Percentiles rank a stretch among this genome's conserved stretches.
These are phyloP conservation scores for Antheraea mylitta DNA, from an alignment of 1,140 invertebrate genomes.

Conservation along the genomic window DNA sequence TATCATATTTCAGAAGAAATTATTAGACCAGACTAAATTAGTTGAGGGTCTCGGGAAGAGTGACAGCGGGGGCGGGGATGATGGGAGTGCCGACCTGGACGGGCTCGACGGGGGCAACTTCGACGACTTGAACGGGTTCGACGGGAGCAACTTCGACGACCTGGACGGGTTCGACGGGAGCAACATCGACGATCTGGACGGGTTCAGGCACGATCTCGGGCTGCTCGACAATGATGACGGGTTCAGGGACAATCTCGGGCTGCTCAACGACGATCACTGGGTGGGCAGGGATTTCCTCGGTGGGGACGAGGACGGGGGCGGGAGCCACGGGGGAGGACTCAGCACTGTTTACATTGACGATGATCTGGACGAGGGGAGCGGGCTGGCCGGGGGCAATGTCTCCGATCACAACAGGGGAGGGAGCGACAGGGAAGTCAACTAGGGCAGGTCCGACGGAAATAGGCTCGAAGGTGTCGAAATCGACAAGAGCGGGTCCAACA, in stretches of 20 bases:
- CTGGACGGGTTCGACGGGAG: conserved; percentile 8
- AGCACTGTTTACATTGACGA: conserved; percentile 18
- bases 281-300: conserved; percentile 9
- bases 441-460: conserved; percentile 2
- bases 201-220: conserved; percentile 14
- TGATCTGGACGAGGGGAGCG: conserved; percentile 17
- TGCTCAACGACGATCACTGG: conserved; percentile 22
- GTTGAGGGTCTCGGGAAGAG: conserved; percentile 24
- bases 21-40: conserved; percentile 8
- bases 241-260: conserved; percentile 10
- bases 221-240: conserved; percentile 11
- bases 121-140: not conserved
- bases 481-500: not conserved
- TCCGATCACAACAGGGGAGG: conserved; percentile 20
- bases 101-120: not conserved
- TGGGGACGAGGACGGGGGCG: conserved; percentile 5
- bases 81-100: conserved; percentile 13
- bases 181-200: conserved; percentile 18
- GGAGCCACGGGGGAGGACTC: not conserved
- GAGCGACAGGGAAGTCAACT: conserved; percentile 33
- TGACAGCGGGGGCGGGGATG: conserved; percentile 18
- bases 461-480: conserved; percentile 18
- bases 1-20: not conserved
- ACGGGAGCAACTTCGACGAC: too few relatives aligned
- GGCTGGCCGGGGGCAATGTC: not conserved